Conservation (phyloP, 1,140 invertebrate genomes). For the Drosophila grimshawi region DNA sequence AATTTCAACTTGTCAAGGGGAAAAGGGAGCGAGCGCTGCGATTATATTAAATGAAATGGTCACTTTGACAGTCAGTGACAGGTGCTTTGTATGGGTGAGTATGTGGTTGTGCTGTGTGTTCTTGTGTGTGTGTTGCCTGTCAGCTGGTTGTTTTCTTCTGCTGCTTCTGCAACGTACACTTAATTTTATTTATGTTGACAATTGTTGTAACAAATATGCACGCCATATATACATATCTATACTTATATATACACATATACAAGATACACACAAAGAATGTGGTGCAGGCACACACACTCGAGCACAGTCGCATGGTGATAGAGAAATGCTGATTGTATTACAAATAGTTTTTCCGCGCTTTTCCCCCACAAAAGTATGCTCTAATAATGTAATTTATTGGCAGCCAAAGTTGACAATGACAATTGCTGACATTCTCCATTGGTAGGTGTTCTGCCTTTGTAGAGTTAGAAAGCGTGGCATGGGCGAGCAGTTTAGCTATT, state of each 20-base stretch:
- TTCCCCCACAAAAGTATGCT: constrained; percentile 44
- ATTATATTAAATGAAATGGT: constrained; percentile 76
- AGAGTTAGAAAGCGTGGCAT: constrained; percentile 1
- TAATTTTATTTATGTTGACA: constrained; percentile 83
- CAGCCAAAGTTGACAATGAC: constrained; percentile 71
- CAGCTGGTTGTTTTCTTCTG: constrained; percentile 9
- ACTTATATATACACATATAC: constrained; percentile 20
- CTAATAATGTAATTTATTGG: constrained; percentile 82
- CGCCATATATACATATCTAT: constrained; percentile 16
- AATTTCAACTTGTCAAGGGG: constrained; percentile 67
- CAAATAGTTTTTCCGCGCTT: constrained; percentile 62
- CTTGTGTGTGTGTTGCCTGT: constrained; percentile 14
- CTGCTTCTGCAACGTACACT: constrained; percentile 55
- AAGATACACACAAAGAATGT: neutral
- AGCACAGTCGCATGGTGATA: neutral
- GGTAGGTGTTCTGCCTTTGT: constrained; percentile 1
- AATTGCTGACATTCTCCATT: constrained; percentile 74
- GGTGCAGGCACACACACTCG: constrained; percentile 32
- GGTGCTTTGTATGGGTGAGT: constrained; percentile 33
- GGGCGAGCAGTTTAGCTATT: constrained; percentile 15
- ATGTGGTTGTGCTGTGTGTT: constrained; percentile 5
- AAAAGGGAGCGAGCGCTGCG: constrained; percentile 42
- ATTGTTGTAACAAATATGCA: constrained; percentile 66
- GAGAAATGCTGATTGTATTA: constrained; percentile 58
- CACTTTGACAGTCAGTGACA: constrained; percentile 77